A percentile compares a stretch with the other conserved stretches of the same genome.
Evolutionary conservation across 1,140 invertebrate genomes (phyloP).

Genomic region (Zaprionus kolodkinae): DNA sequence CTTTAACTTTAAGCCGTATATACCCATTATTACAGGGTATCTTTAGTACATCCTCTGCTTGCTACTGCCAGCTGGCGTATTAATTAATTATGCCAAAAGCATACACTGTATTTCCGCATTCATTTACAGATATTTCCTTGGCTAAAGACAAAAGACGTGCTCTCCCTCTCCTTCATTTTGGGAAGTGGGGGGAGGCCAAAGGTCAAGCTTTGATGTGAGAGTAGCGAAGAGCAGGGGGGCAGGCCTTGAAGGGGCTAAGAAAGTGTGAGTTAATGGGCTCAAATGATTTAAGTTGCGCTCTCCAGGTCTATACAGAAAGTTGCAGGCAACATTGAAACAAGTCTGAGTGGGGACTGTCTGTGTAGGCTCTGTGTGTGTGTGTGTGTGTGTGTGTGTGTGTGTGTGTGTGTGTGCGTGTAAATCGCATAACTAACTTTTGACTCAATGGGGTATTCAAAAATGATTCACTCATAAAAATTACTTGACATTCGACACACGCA

Average conservation of each 20-base stretch:
- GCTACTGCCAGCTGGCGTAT: neutral
- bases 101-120: neutral
- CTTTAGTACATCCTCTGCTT: neutral
- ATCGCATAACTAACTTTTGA: conserved; percentile 26
- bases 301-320: neutral
- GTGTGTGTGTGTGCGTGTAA: neutral
- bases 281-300: neutral
- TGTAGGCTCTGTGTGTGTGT: neutral
- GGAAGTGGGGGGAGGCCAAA: neutral
- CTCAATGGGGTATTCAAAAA: conserved; percentile 47
- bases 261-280: neutral
- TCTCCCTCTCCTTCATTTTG: too few species aligned
- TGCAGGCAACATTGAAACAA: neutral
- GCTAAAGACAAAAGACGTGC: neutral
- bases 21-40: neutral
- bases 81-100: neutral
- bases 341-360: neutral
- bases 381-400: neutral
- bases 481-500: conserved; percentile 53
- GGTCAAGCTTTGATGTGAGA: conserved; percentile 1
- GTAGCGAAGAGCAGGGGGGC: neutral
- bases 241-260: neutral
- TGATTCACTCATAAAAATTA: conserved; percentile 40
- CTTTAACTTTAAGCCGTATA: too few species aligned
- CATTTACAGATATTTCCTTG: neutral